Percentiles rank a stretch among this genome's conserved stretches.
Conservation (phyloP, 2,888 invertebrate species). For the Tetranychus piercei region DNA sequence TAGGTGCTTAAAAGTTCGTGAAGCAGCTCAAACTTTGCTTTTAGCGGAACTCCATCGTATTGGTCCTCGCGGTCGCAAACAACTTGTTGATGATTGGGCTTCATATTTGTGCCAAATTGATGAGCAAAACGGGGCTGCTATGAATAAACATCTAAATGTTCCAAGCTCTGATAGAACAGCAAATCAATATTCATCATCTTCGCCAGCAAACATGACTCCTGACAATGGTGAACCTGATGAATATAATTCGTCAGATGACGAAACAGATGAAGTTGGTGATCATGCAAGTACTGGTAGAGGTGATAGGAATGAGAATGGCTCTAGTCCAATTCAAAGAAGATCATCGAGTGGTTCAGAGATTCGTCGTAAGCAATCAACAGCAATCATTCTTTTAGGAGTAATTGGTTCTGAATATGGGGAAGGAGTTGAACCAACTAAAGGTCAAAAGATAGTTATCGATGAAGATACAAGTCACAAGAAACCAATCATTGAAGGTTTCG, state of each 20-base stretch:
- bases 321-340: constrained; percentile 15
- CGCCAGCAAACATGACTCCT: background rate
- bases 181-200: background rate
- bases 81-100: constrained; percentile 84
- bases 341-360: constrained; percentile 58
- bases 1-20: constrained; percentile 86
- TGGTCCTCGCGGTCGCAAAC: constrained; percentile 74
- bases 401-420: constrained; percentile 97
- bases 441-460: constrained; percentile 19
- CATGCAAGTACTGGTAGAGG: constrained; percentile 27
- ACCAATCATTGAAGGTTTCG: constrained; percentile 73
- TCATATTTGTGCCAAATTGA: constrained; percentile 69
- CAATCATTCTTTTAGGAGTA: constrained; percentile 85
- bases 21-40: constrained; percentile 85
- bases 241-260: background rate
- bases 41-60: constrained; percentile 75
- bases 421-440: constrained; percentile 49
- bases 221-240: background rate
- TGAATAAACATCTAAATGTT: background rate
- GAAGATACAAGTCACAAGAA: constrained; percentile 44
- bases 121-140: constrained; percentile 27
- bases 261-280: constrained; percentile 16
- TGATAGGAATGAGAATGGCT: constrained; percentile 20
- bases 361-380: constrained; percentile 85
- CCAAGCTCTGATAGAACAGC: background rate